Conservation (phyloP, 2,888 invertebrate species). For the Theristus sp. region DNA sequence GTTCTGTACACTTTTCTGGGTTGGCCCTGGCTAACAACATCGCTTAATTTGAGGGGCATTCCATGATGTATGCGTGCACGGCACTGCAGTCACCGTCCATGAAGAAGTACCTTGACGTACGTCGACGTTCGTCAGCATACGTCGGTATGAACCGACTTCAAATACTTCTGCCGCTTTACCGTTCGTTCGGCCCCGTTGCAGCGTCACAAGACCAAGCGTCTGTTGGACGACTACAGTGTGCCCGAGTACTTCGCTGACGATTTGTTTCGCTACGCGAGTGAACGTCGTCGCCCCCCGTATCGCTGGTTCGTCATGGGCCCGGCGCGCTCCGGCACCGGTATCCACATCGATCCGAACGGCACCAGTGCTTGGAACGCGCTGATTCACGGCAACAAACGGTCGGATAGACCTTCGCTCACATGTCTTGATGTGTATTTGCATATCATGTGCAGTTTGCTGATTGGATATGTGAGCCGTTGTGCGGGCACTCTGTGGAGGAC, state of each 20-base stretch:
- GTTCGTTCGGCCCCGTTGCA: slow-evolving; percentile 28
- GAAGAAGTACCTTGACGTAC: too few relatives aligned
- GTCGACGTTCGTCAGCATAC: too few relatives aligned
- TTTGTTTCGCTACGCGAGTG: slow-evolving; percentile 83
- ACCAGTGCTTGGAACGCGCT: slow-evolving; percentile 97
- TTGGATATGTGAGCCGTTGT: neutral
- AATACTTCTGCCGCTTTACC: too few relatives aligned
- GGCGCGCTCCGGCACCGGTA: slow-evolving; percentile 79
- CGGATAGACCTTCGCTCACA: neutral
- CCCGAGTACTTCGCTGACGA: slow-evolving; percentile 89
- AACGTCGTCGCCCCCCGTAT: slow-evolving; percentile 81
- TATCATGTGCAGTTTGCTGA: too few relatives aligned
- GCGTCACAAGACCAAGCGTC: slow-evolving; percentile 71
- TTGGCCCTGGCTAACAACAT: neutral
- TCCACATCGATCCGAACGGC: slow-evolving; percentile 94
- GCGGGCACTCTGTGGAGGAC: too few relatives aligned
- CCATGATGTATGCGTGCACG: too few relatives aligned
- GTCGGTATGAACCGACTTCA: too few relatives aligned
- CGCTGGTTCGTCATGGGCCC: slow-evolving; percentile 99
- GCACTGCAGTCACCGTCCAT: too few relatives aligned
- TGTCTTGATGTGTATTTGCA: neutral
- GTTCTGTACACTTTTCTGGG: neutral
- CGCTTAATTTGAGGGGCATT: too few relatives aligned
- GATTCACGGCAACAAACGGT: slow-evolving; percentile 74
- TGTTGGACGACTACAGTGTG: slow-evolving; percentile 77